Evolutionary conservation across 2,113 vertebrate genomes (phyloP).

Genomic region (Cricetomys ansorgei): DNA sequence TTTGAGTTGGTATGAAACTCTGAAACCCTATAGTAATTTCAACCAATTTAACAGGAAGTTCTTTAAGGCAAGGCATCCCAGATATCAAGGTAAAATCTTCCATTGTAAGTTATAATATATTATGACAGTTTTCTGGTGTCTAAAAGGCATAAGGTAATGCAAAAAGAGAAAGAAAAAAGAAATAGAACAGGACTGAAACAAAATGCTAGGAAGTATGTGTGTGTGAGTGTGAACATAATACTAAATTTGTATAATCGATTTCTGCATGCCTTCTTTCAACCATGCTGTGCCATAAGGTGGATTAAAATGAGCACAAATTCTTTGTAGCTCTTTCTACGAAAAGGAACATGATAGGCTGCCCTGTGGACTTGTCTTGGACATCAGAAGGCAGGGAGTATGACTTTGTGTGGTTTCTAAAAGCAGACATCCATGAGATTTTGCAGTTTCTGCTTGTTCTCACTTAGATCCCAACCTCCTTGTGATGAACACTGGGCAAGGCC

Average conservation of each 20-base stretch:
- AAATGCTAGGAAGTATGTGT: not conserved
- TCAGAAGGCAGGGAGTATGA: not conserved
- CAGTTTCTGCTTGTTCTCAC: not conserved
- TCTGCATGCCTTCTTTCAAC: not conserved
- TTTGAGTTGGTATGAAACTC: not conserved
- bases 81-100: not conserved
- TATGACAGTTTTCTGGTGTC: not conserved
- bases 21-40: not conserved
- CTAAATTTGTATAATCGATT: slow-evolving; percentile 4
- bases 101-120: not conserved
- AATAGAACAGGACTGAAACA: not conserved
- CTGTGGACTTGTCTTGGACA: not conserved
- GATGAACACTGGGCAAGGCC: not conserved
- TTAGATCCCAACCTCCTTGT: not conserved
- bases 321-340: not conserved
- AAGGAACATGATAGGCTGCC: not conserved
- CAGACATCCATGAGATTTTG: not conserved
- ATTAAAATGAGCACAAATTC: not conserved
- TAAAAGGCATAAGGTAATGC: not conserved
- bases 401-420: not conserved
- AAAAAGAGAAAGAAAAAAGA: slow-evolving; percentile 7
- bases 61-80: not conserved
- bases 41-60: not conserved
- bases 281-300: not conserved
- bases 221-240: not conserved